Base-by-base conservation (phyloP, 2,113 vertebrate species). In the Cisticola juncidis region DNA sequence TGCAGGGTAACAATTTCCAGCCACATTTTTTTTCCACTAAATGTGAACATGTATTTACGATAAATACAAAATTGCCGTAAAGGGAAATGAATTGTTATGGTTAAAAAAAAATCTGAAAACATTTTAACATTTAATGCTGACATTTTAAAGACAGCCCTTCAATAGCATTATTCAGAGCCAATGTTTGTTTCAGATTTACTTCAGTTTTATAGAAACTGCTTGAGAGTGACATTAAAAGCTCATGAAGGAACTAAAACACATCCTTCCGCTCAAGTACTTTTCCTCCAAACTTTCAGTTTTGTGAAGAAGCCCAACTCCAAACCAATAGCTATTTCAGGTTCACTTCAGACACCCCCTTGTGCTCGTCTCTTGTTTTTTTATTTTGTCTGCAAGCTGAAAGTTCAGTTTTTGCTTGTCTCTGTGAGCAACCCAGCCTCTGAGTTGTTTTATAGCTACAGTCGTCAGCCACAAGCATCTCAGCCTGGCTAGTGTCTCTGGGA, bases 51-150 rank as follows among this genome's bases (percentile, higher is more conserved):
- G 1, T 77, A 88, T 77, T 94, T 95, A 90, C 7, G 42, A 53
- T 92, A 94, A 96, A 92, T 62, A 66, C 53, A 94, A 95, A 94
- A 95, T 82, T 93, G 24, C 42, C 5, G 4, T 70, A 82, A 73
- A 87, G 26, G 50, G 35, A 90, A 93, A 77, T 35, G 5, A 45
- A 73, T 90, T 89, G 74, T 47, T 81, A 40, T 57, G 47, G n/a
- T 57, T 90, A 77, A 65, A 81, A 80, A 80, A 9, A 65, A 79
- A 58, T 65, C 42, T 65, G 71, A 86, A 90, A 88, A 54, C 38
- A 51, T 18, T 83, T 68, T 73, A 83, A 54, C 9, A 58, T 82
- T 94, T 72, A 53, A 86, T 83, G 82, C 13, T 66, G 86, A 83
- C 44, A 70, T 95, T 92, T 92, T 88, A 86, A 95, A 94, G 76